These are phyloP conservation scores for Hyaena hyaena DNA, from an alignment of 2,113 vertebrate species.

Conservation along the genomic window DNA sequence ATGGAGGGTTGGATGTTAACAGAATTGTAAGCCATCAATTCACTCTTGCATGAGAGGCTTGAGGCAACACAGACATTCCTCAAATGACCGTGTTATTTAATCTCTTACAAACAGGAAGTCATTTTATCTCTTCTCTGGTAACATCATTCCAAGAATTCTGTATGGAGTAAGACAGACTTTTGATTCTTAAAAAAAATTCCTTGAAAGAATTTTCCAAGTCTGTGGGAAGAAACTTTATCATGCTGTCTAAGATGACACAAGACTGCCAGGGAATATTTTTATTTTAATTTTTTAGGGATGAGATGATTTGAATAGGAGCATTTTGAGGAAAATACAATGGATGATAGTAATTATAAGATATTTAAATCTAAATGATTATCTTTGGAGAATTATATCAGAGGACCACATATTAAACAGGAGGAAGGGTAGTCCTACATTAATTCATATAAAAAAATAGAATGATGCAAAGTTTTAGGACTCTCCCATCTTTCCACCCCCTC, in stretches of 20 bases:
- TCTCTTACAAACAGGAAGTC: background rate
- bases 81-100: background rate
- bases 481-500: background rate
- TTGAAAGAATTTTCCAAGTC: background rate
- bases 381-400: background rate
- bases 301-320: background rate
- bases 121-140: background rate
- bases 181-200: background rate
- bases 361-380: background rate
- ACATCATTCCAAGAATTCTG: background rate
- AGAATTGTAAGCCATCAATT: background rate
- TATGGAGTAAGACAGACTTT: background rate
- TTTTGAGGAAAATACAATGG: background rate
- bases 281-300: background rate
- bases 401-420: background rate
- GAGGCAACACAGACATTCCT: background rate
- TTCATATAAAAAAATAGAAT: background rate
- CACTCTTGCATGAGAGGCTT: background rate
- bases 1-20: background rate
- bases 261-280: background rate
- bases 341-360: background rate
- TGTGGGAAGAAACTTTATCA: background rate
- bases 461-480: background rate
- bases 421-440: background rate
- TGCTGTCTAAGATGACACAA: background rate